Conservation (phyloP, 2,113 vertebrate genomes). For the Phrynocephalus versicolor region DNA sequence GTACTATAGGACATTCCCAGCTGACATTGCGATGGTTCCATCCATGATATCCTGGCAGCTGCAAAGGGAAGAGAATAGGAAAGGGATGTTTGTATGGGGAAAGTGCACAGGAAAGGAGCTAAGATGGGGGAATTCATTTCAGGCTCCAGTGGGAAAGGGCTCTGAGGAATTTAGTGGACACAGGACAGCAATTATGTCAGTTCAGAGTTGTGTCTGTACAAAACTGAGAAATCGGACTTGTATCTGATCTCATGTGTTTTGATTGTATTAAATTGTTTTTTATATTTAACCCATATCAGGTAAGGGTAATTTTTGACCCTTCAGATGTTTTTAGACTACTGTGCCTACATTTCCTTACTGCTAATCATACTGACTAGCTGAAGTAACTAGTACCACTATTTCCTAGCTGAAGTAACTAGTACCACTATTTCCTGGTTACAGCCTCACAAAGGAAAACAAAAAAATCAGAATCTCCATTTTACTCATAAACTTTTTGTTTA, state of each 20-base stretch:
- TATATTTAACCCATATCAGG: background rate
- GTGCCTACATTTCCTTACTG: background rate
- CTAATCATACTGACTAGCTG: background rate
- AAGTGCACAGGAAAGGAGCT: background rate
- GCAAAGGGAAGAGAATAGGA: conserved; percentile 29
- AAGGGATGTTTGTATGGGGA: background rate
- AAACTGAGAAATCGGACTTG: background rate
- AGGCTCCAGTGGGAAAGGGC: conserved; percentile 6
- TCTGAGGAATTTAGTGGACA: background rate
- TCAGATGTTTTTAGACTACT: background rate
- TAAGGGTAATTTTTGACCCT: background rate
- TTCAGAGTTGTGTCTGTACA: background rate
- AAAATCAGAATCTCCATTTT: background rate
- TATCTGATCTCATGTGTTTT: background rate
- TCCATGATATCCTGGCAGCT: conserved; percentile 23
- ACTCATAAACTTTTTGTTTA: background rate
- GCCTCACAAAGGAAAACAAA: background rate
- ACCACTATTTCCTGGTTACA: too few species aligned
- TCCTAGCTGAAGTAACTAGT: too few species aligned
- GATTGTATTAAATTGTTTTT: background rate
- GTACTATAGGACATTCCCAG: conserved; percentile 5
- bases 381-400: too few species aligned
- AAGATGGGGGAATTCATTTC: conserved; percentile 13
- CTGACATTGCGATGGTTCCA: conserved; percentile 1
- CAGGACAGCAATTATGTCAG: background rate